Conservation (phyloP, 1,140 invertebrate species). For the Diabrotica virgifera region DNA sequence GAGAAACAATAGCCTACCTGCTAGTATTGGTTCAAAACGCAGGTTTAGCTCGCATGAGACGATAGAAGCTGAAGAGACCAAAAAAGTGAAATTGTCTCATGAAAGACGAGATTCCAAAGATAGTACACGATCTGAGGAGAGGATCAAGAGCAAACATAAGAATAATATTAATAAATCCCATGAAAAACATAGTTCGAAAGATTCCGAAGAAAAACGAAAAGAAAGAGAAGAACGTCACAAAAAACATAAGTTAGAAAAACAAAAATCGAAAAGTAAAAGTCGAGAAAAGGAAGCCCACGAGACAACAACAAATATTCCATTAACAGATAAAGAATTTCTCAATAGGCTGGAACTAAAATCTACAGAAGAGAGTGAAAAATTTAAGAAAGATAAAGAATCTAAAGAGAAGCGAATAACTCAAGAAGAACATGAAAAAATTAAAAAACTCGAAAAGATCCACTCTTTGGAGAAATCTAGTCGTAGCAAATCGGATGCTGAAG, state of each 20-base stretch:
- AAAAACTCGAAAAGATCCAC: conserved; percentile 6
- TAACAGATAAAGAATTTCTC: conserved; percentile 64
- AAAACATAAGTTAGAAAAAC: conserved; percentile 43
- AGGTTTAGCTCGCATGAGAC: conserved; percentile 75
- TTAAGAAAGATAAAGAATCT: conserved; percentile 53
- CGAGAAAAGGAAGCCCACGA: conserved; percentile 44
- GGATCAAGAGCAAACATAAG: conserved; percentile 41
- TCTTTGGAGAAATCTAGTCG: conserved; percentile 6
- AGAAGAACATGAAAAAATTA: conserved; percentile 28
- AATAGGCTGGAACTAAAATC: conserved; percentile 54
- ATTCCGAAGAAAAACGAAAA: conserved; percentile 34
- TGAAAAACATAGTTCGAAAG: conserved; percentile 36
- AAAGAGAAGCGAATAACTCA: conserved; percentile 46
- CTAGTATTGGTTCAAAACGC: conserved; percentile 63
- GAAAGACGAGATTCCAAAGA: conserved; percentile 75
- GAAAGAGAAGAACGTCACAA: conserved; percentile 46
- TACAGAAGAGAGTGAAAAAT: conserved; percentile 54
- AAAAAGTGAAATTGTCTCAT: conserved; percentile 64
- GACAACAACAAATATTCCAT: conserved; percentile 20
- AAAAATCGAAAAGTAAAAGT: conserved; percentile 44
- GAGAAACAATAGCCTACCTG: conserved; percentile 61
- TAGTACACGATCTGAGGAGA: conserved; percentile 46
- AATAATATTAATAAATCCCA: conserved; percentile 37
- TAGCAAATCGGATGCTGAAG: conserved; percentile 27
- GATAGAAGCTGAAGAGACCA: conserved; percentile 61